Conservation (phyloP, 2,113 vertebrate species). For the Anas platyrhynchos region DNA sequence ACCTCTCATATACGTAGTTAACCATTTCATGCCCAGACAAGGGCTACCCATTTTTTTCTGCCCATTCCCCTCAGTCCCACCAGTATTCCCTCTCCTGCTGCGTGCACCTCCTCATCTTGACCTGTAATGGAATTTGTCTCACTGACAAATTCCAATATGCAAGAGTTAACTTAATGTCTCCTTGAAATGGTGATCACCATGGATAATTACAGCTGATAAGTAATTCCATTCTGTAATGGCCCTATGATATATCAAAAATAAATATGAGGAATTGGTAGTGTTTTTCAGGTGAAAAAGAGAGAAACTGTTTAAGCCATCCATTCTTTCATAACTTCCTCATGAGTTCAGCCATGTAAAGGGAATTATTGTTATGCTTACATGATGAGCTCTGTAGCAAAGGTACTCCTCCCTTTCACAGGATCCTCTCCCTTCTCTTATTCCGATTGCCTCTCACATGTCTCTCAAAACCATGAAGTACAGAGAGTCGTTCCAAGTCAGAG, state of each 20-base stretch:
- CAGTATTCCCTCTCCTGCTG: not conserved
- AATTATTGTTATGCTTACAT: not conserved
- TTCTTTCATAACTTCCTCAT: not conserved
- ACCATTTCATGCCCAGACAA: not conserved
- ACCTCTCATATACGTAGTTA: not conserved
- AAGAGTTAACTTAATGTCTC: not conserved
- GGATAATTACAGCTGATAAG: not conserved
- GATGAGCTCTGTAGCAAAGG: not conserved
- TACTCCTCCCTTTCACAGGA: not conserved
- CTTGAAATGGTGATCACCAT: not conserved
- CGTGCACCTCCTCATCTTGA: not conserved
- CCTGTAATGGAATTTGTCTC: not conserved
- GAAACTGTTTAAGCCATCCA: not conserved
- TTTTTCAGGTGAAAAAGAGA: not conserved
- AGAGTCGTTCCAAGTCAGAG: not conserved
- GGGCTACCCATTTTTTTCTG: not conserved
- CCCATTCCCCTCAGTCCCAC: not conserved
- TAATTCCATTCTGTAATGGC: not conserved
- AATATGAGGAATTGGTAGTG: not conserved
- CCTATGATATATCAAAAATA: not conserved
- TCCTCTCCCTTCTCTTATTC: not conserved
- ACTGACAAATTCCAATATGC: not conserved
- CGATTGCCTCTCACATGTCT: not conserved
- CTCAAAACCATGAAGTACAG: not conserved
- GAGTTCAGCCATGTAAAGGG: not conserved